These are phyloP conservation scores for Zelleria hepariella DNA, from an alignment of 2,888 invertebrate species.

Conservation along the genomic window DNA sequence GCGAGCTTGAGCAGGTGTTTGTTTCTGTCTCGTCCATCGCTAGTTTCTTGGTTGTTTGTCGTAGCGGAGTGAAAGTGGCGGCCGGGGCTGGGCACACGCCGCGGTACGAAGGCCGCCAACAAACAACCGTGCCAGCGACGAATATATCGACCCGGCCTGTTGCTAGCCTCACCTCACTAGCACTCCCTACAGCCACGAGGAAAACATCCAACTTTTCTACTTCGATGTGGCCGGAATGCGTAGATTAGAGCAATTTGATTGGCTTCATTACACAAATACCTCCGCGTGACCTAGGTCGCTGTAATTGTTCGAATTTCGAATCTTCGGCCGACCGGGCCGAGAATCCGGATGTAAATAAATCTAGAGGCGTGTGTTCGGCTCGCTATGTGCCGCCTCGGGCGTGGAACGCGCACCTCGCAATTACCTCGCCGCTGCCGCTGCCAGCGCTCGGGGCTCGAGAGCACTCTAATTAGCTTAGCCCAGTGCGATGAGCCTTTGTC, in stretches of 20 bases:
- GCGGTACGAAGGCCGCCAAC: conserved; percentile 56
- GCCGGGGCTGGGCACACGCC: conserved; percentile 45
- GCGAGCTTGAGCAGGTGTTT: background rate
- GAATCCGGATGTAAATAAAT: conserved; percentile 66
- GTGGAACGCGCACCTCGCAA: conserved; percentile 32
- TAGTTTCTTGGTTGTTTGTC: background rate
- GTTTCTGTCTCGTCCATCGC: conserved; percentile 1
- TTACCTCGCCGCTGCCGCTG: conserved; percentile 29
- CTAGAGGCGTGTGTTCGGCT: conserved; percentile 30
- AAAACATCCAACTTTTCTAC: background rate
- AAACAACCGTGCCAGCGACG: conserved; percentile 24
- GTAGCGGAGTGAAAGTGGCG: conserved; percentile 62
- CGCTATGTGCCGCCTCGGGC: conserved; percentile 30
- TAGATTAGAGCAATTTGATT: background rate
- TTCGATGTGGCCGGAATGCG: background rate
- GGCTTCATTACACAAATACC: conserved; percentile 3
- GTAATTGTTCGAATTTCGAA: conserved; percentile 7
- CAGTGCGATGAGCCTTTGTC: conserved; percentile 63
- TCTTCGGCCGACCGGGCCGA: conserved; percentile 13
- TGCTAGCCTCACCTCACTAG: background rate
- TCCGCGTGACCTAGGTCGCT: conserved; percentile 4
- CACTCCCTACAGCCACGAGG: background rate
- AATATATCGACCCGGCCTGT: background rate
- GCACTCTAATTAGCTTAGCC: conserved; percentile 60
- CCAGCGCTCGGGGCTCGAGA: conserved; percentile 19